Base-by-base conservation (phyloP, 1,140 invertebrate genomes). In the Hyles euphorbiae region DNA sequence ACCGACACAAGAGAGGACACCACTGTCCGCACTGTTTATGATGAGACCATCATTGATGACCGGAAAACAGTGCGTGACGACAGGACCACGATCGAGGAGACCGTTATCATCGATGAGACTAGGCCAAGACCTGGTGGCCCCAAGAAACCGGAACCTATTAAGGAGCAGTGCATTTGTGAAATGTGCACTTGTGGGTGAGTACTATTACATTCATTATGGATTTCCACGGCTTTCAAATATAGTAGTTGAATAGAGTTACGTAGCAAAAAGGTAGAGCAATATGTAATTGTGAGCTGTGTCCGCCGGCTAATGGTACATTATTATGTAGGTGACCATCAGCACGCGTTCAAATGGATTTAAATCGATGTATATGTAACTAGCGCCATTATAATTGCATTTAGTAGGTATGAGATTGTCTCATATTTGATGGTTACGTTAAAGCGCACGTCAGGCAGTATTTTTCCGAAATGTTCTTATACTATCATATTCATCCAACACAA, bases 111-210 rank as follows among this genome's bases (percentile, higher is more conserved):
- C 47, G 76, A 83, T 36, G 74, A 87, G 65, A 83, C 70, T 49
- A 76, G 74, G 63, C 80, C 84, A 51, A 77, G 61, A 60, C 68
- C 74, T 46, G 77, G 73, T 73, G 81, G 89, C 56, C 87, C 83
- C 59, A 90, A 87, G 74, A 90, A 91, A 78, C 81, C 83, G 46
- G 79, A 87, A 61, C 80, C 81, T 54, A 61, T 70, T 51, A 95
- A 95, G 80, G 95, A 96, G 79, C 93, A 95, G 81, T 97, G 96
- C 75, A 95, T 97, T 67, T 97, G 96, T 82, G 95, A 97, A 89
- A 93, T 97, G 47, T 97, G 96, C 80, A 96, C 95, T 74, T 97
- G 96, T 87, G 96, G 96, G 96, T 97, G 90, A 94, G 94, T 93
- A n/a, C 12, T 45, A 32, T 52, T 60, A 34, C 2, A 40, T 40